Conservation (phyloP, 1,140 invertebrate species). For the Epicauta chinensis region DNA sequence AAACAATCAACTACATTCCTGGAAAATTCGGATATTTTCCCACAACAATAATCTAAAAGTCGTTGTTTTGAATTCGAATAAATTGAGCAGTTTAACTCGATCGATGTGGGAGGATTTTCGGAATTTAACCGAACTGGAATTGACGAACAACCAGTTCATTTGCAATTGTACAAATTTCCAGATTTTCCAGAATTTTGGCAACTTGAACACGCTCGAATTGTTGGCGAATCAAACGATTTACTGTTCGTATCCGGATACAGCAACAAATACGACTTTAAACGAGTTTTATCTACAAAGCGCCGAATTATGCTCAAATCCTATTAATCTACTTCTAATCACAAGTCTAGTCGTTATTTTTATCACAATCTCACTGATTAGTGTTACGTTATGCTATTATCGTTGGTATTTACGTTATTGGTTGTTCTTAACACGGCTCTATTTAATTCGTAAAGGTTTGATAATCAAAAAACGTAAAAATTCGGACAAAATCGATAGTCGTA, state of each 20-base stretch:
- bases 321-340: conserved; percentile 7
- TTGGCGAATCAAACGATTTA: conserved; percentile 1
- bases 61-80: conserved; percentile 47
- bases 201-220: background rate
- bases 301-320: conserved; percentile 8
- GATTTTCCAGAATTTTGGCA: conserved; percentile 22
- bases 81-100: conserved; percentile 47
- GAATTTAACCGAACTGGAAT: conserved; percentile 43
- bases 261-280: conserved; percentile 15
- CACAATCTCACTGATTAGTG: background rate
- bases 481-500: conserved; percentile 17
- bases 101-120: conserved; percentile 52
- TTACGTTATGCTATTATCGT: conserved; percentile 27
- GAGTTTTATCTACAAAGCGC: background rate
- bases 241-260: conserved; percentile 3
- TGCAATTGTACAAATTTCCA: conserved; percentile 48
- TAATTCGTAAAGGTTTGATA: conserved; percentile 43
- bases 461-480: conserved; percentile 21
- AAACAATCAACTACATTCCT: conserved; percentile 46
- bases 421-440: conserved; percentile 45
- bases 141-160: conserved; percentile 48
- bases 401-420: conserved; percentile 50
- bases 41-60: conserved; percentile 37
- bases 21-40: conserved; percentile 46
- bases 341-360: conserved; percentile 9